phyloP scores from a whole-genome alignment of 2,888 invertebrate genomes.

The Pinctada fucata region DNA sequence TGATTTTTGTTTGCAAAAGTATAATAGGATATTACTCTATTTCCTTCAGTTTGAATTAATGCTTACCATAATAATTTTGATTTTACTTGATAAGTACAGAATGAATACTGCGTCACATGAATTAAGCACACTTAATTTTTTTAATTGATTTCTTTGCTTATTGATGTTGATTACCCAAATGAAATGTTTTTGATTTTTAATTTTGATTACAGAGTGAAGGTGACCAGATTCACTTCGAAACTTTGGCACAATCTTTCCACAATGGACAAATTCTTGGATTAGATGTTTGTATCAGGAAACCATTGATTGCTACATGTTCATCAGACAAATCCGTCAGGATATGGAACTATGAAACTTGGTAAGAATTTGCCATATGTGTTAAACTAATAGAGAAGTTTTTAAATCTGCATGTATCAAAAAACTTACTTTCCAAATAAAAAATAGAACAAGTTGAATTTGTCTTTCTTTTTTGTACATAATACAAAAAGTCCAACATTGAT shows the following conservation, averaged over 20 bases:
- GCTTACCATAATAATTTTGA: too few species aligned
- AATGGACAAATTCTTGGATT: conserved; percentile 88
- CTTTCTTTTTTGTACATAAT: neutral
- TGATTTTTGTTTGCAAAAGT: too few species aligned
- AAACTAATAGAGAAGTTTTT: neutral
- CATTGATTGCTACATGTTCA: conserved; percentile 89
- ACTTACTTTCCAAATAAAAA: neutral
- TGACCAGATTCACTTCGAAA: conserved; percentile 74
- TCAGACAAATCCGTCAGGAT: conserved; percentile 90
- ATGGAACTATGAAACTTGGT: conserved; percentile 94
- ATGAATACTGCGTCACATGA: too few species aligned
- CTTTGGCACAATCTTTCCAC: conserved; percentile 80
- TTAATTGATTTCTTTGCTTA: too few species aligned
- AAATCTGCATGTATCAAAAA: neutral
- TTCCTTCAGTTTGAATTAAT: too few species aligned
- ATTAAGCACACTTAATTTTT: too few species aligned
- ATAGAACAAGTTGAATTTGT: neutral
- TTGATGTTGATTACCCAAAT: too few species aligned
- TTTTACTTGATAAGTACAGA: too few species aligned
- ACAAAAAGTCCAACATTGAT: too few species aligned
- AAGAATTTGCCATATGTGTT: conserved; percentile 23
- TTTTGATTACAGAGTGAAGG: conserved; percentile 56
- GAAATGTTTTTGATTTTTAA: too few species aligned
- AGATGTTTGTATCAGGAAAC: conserved; percentile 92
- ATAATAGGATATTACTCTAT: too few species aligned